Conservation (phyloP, 2,888 invertebrate species). For the Mimas tiliae region DNA sequence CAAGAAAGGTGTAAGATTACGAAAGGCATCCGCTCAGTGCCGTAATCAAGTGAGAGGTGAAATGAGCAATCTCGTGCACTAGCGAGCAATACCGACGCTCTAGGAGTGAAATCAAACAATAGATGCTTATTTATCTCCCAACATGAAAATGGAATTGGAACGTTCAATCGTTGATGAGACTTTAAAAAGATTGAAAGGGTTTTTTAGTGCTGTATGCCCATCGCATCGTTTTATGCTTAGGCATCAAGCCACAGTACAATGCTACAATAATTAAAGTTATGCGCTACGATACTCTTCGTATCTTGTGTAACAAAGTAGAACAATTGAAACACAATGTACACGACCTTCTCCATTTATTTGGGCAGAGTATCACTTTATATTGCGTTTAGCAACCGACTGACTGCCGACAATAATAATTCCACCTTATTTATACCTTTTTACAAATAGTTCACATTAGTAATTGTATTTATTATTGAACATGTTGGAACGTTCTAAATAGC, state of each 20-base stretch:
- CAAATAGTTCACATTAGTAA: too few relatives aligned
- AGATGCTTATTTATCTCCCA: constrained; percentile 61
- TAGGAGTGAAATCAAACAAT: constrained; percentile 60
- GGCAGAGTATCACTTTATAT: too few relatives aligned
- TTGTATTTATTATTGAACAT: too few relatives aligned
- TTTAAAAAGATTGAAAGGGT: not conserved
- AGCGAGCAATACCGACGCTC: constrained; percentile 58
- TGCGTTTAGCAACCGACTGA: too few relatives aligned
- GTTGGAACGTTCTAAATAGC: too few relatives aligned
- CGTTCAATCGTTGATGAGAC: not conserved
- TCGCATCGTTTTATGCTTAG: not conserved
- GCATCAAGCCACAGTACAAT: not conserved
- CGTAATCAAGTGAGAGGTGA: constrained; percentile 41
- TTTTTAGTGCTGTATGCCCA: not conserved
- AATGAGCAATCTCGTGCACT: constrained; percentile 52
- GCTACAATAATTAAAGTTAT: too few relatives aligned
- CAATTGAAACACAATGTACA: too few relatives aligned
- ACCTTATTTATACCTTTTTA: too few relatives aligned
- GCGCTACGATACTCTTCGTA: too few relatives aligned
- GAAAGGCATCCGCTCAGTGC: constrained; percentile 22
- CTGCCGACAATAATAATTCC: too few relatives aligned
- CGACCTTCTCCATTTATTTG: too few relatives aligned
- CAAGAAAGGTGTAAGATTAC: constrained; percentile 24
- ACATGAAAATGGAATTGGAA: not conserved
- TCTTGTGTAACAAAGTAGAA: too few relatives aligned